These are phyloP conservation scores for Melanogrammus aeglefinus DNA, from an alignment of 2,797 vertebrate genomes.

Conservation along the genomic window DNA sequence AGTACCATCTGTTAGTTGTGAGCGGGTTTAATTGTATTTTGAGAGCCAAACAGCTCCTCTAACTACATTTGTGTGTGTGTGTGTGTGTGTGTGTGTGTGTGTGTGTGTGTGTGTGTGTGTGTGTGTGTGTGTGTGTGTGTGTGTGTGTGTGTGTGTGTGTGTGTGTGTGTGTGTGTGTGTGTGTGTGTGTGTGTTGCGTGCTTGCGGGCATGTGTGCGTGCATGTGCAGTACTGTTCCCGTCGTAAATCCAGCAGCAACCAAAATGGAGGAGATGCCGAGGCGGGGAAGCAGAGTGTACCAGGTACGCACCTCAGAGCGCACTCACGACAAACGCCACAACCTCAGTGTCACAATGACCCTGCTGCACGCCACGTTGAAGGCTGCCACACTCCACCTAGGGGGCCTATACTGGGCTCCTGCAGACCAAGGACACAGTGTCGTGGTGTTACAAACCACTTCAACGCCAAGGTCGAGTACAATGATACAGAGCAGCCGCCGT, in stretches of 20 bases:
- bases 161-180: neutral
- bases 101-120: too few species aligned
- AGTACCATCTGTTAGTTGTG: neutral
- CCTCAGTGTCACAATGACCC: too few species aligned
- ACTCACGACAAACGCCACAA: neutral
- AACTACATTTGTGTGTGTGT: neutral
- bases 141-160: slow-evolving; percentile 3
- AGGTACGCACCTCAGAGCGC: slow-evolving; percentile 41
- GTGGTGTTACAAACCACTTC: too few species aligned
- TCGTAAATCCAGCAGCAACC: slow-evolving; percentile 22
- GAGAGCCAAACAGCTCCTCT: neutral
- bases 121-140: slow-evolving; percentile 2
- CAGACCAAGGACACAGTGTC: too few species aligned
- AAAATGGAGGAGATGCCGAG: slow-evolving; percentile 25
- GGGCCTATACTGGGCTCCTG: too few species aligned
- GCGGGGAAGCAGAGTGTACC: slow-evolving; percentile 54
- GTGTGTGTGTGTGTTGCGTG: slow-evolving; percentile 6
- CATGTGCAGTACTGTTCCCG: slow-evolving; percentile 30
- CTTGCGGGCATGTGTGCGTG: neutral
- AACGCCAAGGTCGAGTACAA: too few species aligned
- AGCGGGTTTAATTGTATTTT: neutral
- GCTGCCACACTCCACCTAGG: too few species aligned
- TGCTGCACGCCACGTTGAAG: too few species aligned
- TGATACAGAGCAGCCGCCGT: too few species aligned
- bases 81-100: neutral